Percentiles rank a stretch among this genome's conserved stretches.
phyloP scores from a whole-genome alignment of 2,888 invertebrate genomes.

The Cosmia pyralina region DNA sequence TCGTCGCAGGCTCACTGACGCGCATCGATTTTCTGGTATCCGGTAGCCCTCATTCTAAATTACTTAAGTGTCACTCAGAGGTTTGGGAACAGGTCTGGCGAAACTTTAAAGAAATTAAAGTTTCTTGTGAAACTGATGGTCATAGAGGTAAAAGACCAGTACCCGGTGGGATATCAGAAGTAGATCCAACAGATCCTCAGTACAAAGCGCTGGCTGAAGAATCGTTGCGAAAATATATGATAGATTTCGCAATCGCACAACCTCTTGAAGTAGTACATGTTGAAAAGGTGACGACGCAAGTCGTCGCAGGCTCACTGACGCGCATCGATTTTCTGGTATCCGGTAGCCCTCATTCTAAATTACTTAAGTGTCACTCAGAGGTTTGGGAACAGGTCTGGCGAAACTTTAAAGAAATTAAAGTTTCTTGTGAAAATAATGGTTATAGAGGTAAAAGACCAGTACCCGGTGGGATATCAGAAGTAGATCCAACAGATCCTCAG shows the following conservation, averaged over 20 bases:
- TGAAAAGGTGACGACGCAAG: slow-evolving; percentile 54
- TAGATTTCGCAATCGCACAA: neutral
- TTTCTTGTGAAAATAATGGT: slow-evolving; percentile 43
- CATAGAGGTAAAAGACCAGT: neutral
- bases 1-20: slow-evolving; percentile 65
- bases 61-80: slow-evolving; percentile 21
- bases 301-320: slow-evolving; percentile 55
- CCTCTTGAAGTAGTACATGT: slow-evolving; percentile 3
- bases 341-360: neutral
- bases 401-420: slow-evolving; percentile 52
- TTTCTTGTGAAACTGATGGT: neutral
- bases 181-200: slow-evolving; percentile 4
- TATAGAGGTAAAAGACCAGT: neutral
- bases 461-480: too few species aligned
- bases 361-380: slow-evolving; percentile 47
- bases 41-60: neutral
- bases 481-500: slow-evolving; percentile 1
- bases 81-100: slow-evolving; percentile 30
- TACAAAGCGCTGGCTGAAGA: slow-evolving; percentile 48
- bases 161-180: neutral
- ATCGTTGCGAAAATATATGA: slow-evolving; percentile 19
- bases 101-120: slow-evolving; percentile 19
- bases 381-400: slow-evolving; percentile 62
- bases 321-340: slow-evolving; percentile 40
- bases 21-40: slow-evolving; percentile 10